Percentiles rank a stretch among this genome's conserved stretches.
Evolutionary conservation across 2,888 invertebrate genomes (phyloP).

Genomic region (Beris chalybata): DNA sequence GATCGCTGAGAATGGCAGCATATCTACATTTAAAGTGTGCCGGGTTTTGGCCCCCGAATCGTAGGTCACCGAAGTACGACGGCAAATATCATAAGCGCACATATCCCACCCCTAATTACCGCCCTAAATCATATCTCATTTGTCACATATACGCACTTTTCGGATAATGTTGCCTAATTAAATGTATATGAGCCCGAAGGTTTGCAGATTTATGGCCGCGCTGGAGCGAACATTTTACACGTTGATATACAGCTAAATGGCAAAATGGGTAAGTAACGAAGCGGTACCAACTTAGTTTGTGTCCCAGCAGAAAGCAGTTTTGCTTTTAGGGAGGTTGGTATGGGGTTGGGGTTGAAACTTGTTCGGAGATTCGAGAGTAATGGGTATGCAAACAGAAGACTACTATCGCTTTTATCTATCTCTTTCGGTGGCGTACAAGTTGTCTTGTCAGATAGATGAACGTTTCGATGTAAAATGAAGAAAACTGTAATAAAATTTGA

Average conservation of each 20-base stretch:
- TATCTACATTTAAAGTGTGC: neutral
- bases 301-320: neutral
- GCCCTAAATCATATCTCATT: conserved; percentile 42
- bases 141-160: conserved; percentile 38
- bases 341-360: neutral
- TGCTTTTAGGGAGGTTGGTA: neutral
- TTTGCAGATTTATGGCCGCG: conserved; percentile 30
- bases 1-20: neutral
- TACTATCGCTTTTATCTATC: conserved; percentile 20
- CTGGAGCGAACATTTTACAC: conserved; percentile 29
- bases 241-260: conserved; percentile 28
- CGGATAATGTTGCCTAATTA: conserved; percentile 36
- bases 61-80: neutral
- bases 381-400: conserved; percentile 28
- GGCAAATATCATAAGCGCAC: conserved; percentile 1
- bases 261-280: neutral
- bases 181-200: conserved; percentile 31
- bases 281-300: neutral
- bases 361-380: conserved; percentile 16
- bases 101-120: conserved; percentile 41
- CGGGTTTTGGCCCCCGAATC: neutral
- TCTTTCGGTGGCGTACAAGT: conserved; percentile 23
- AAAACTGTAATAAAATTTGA: conserved; percentile 58
- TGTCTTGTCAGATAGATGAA: conserved; percentile 33
- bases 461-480: conserved; percentile 52